These are phyloP conservation scores for Hoplostethus atlanticus DNA, from an alignment of 2,797 vertebrate genomes.

Conservation along the genomic window DNA sequence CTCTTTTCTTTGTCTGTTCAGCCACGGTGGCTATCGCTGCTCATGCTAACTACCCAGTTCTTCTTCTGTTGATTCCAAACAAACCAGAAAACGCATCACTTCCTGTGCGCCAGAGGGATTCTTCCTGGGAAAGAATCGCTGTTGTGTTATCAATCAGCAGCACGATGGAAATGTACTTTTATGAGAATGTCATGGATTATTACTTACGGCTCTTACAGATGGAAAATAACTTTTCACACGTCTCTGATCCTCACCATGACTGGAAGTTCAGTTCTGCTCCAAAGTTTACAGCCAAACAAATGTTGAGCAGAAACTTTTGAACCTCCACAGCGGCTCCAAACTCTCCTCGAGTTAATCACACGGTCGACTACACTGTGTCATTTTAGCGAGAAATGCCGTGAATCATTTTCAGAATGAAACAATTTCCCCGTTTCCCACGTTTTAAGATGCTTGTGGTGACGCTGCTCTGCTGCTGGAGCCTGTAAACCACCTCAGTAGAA, in stretches of 20 bases:
- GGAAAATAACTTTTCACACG: conserved; percentile 22
- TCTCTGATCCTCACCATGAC: conserved; percentile 29
- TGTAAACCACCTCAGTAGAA: conserved; percentile 28
- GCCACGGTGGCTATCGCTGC: too few relatives aligned
- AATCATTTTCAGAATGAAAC: not conserved
- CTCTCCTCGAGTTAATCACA: conserved; percentile 32
- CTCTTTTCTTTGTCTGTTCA: too few relatives aligned
- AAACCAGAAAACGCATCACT: too few relatives aligned
- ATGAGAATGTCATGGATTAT: too few relatives aligned
- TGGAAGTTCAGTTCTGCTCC: conserved; percentile 37
- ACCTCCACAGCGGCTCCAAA: conserved; percentile 35
- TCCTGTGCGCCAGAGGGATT: too few relatives aligned
- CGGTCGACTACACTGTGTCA: conserved; percentile 28
- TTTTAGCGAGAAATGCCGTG: conserved; percentile 20
- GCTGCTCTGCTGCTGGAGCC: conserved; percentile 43
- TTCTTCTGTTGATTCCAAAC: too few relatives aligned
- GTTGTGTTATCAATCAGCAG: too few relatives aligned
- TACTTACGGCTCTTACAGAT: not conserved
- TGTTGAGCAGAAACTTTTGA: conserved; percentile 18
- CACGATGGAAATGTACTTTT: too few relatives aligned
- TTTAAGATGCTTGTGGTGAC: conserved; percentile 48
- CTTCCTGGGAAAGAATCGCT: too few relatives aligned
- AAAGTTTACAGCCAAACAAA: conserved; percentile 41
- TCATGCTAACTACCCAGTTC: too few relatives aligned
- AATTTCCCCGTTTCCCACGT: conserved; percentile 33